phyloP scores from a whole-genome alignment of 2,113 vertebrate genomes.

The Spheniscus mendiculus region DNA sequence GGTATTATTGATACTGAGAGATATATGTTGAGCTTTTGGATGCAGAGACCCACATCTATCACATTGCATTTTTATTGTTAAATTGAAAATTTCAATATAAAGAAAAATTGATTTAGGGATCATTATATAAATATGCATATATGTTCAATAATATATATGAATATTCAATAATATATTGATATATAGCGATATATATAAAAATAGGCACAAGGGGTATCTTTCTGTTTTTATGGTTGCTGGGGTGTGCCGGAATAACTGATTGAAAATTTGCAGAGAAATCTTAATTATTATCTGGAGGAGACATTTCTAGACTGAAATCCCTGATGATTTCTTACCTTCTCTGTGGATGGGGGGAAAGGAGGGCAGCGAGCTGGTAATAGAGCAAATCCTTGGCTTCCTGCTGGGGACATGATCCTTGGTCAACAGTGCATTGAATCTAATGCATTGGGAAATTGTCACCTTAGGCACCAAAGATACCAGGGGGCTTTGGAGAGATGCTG shows the following conservation, averaged over 20 bases:
- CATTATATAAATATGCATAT: neutral
- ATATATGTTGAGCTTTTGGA: neutral
- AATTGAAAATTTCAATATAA: neutral
- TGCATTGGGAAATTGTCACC: neutral
- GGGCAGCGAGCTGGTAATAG: neutral
- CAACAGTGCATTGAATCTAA: neutral
- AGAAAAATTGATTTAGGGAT: neutral
- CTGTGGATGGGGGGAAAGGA: neutral
- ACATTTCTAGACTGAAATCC: neutral
- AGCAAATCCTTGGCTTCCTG: neutral
- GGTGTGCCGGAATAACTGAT: neutral
- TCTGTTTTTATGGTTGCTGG: neutral
- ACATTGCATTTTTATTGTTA: conserved; percentile 12
- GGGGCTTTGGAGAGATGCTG: neutral
- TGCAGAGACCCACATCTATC: neutral
- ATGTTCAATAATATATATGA: neutral
- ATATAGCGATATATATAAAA: neutral
- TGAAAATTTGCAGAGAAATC: neutral
- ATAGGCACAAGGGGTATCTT: neutral
- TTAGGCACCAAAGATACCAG: neutral
- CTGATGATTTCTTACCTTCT: neutral
- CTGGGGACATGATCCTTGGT: neutral
- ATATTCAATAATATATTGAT: neutral
- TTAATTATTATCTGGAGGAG: neutral
- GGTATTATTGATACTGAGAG: conserved; percentile 11